Evolutionary conservation across 1,140 invertebrate species (phyloP), one percentile per base, ranked within the genome.

Genomic region (Rhagoletis zephyria): DNA sequence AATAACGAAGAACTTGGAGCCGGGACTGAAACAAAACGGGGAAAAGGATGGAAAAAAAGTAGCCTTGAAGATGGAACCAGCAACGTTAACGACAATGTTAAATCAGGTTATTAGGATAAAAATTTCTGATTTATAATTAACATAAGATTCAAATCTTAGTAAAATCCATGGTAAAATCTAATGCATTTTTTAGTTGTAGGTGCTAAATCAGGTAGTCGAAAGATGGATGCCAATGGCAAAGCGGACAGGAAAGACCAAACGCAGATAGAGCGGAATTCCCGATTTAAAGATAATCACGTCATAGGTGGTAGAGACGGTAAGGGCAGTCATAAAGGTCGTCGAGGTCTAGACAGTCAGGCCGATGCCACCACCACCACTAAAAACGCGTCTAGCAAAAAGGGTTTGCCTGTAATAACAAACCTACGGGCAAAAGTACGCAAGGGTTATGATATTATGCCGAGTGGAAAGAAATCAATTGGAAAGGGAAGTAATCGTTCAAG

Each of bases 341-440:
- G 30, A 30, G 30, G 30, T 30, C 30, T 30, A 30, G 30, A 30
- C 30, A 30, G 30, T 30, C 30, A 30, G 30, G 30, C 30, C 30
- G 30, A 30, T 30, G 30, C 30, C 30, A 30, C 30, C 30, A 30
- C 30, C 30, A 30, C 30, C 30, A 30, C 30, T 30, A 30, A 30
- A 30, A 42, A n/a, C 16, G n/a, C 45, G 48, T 19, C 19, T 56
- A 81, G 45, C 4, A 30, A 56, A 6, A 3, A 6, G 1, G 48
- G 56, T 19, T 4, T 81, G 16, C 74, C 74, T 2, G 48, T 81
- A 56, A 56, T 81, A 81, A 56, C 74, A 4, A 48, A 56, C 45
- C 56, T 81, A 81, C 74, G 74, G 9, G 30, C 74, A 4, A 81
- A 81, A 81, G 74, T 81, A 6, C 74, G 74, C n/a, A 56, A 56